Base-by-base conservation (phyloP, 2,113 vertebrate genomes). In the Jaculus jaculus region DNA sequence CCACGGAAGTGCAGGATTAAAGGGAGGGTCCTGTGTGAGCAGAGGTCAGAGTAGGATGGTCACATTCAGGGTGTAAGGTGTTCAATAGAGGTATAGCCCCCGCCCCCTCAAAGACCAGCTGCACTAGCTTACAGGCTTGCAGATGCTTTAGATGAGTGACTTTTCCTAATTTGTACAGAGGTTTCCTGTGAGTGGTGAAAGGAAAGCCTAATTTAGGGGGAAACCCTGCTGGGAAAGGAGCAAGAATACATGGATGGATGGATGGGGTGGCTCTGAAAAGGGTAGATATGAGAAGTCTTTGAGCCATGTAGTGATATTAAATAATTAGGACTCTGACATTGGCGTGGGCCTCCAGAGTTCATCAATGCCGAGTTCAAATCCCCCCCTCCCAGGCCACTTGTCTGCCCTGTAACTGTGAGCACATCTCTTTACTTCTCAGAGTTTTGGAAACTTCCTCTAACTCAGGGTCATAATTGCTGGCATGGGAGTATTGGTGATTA, bases 1-100 rank as follows among this genome's bases (percentile, higher is more conserved):
- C 2, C 9, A 8, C 1, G 18, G 15, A 32, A 77, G 4, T 1
- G 0, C 10, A 58, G 47, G 21, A 47, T 39, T 4, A 20, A 87
- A 28, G 60, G 9, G 24, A 15, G 4, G 77, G 32, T 9, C 2
- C 7, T 0, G 0, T 13, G 72, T 0, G 9, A 78, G 30, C 68
- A 54, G n/a, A 75, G 34, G n/a, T 61, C 28, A 2, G 73, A 58
- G 32, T 17, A 23, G 20, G 24, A 30, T 12, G 24, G 77, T 28
- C n/a, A 13, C 21, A 32, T 7, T 72, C 8, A 4, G 2, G 3
- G 60, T 58, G 60, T 32, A 32, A n/a, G 58, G 37, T 11, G 15
- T 2, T n/a, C 13, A 32, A 3, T 2, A 3, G 32, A 32, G 17
- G 23, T n/a, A n/a, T n/a, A n/a, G n/a, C 42, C 42, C 42, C 42